Evolutionary conservation across 1,140 invertebrate genomes (phyloP).

Genomic region (Artemia franciscana): DNA sequence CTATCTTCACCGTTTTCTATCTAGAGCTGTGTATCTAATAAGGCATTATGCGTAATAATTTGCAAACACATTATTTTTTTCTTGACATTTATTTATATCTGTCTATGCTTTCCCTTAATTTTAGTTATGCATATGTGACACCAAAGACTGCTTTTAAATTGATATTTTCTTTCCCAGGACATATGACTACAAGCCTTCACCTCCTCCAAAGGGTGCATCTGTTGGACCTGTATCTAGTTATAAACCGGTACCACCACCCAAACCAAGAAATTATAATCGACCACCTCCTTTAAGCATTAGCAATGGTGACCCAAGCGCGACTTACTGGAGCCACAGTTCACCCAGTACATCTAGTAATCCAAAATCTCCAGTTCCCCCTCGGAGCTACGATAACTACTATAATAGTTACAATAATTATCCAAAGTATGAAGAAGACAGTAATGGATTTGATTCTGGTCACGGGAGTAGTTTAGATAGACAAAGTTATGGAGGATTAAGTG

Average conservation of each 20-base stretch:
- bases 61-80: too few relatives aligned
- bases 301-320: conserved; percentile 8
- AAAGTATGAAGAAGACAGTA: conserved; percentile 12
- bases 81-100: too few relatives aligned
- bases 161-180: background rate
- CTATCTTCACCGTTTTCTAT: too few relatives aligned
- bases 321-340: conserved; percentile 13
- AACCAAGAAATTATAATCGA: conserved; percentile 59
- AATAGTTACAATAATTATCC: conserved; percentile 2
- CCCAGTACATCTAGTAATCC: conserved; percentile 6
- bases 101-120: background rate
- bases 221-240: conserved; percentile 27
- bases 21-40: too few relatives aligned
- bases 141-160: too few relatives aligned
- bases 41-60: too few relatives aligned
- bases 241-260: conserved; percentile 70
- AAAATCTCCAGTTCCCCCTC: background rate
- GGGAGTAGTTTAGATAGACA: conserved; percentile 25
- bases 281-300: conserved; percentile 30
- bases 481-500: conserved; percentile 8
- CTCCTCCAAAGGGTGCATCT: conserved; percentile 21
- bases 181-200: conserved; percentile 20
- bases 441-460: conserved; percentile 24
- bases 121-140: conserved; percentile 6
- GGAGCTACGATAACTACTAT: conserved; percentile 1